phyloP scores from a whole-genome alignment of 2,113 vertebrate species.

The Myrmecophaga tridactyla region DNA sequence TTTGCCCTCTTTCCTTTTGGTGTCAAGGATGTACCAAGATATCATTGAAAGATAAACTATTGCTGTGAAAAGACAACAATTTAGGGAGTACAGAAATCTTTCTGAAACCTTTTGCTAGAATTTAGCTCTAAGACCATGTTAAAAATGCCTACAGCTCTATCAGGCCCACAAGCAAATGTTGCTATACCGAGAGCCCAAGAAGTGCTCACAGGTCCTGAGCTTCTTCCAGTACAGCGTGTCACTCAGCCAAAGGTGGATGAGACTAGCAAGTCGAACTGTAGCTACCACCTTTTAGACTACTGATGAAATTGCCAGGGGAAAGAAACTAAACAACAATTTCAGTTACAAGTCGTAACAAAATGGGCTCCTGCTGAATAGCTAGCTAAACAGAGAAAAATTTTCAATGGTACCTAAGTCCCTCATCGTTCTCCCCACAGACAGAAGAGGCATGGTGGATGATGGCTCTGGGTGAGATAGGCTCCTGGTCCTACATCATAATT shows the following conservation, averaged over 20 bases:
- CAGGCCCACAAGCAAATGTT: neutral
- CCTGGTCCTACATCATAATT: neutral
- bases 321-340: constrained; percentile 45
- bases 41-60: neutral
- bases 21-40: neutral
- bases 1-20: neutral
- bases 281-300: constrained; percentile 24
- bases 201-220: neutral
- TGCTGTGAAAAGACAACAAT: neutral
- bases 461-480: neutral
- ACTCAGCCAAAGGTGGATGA: neutral
- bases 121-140: neutral
- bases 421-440: neutral
- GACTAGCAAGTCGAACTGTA: neutral
- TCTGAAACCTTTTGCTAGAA: constrained; percentile 6
- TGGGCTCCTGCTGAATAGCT: neutral
- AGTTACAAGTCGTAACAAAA: constrained; percentile 54
- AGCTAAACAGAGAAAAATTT: constrained; percentile 3
- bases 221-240: neutral
- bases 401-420: neutral
- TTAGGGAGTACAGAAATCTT: neutral
- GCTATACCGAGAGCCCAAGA: neutral
- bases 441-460: neutral
- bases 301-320: constrained; percentile 1
- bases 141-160: neutral